phyloP scores from a whole-genome alignment of 2,888 invertebrate species.

The Heterodera filipjevi region DNA sequence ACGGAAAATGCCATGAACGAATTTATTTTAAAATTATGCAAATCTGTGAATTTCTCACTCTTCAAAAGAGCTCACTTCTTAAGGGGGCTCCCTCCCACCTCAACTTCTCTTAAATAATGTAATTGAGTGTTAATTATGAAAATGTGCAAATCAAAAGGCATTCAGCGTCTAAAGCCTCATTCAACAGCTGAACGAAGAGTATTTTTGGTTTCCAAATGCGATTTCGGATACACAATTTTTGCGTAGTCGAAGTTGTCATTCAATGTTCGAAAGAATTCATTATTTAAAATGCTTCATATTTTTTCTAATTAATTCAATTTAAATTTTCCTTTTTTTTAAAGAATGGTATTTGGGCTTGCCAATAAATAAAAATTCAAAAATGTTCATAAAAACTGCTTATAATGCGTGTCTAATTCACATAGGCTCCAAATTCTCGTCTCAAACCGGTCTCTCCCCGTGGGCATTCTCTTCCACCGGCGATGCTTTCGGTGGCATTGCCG shows the following conservation, averaged over 20 bases:
- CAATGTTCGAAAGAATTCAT: background rate
- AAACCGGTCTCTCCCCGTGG: background rate
- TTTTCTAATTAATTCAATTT: background rate
- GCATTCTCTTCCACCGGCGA: slow-evolving; percentile 1
- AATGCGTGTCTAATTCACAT: no score
- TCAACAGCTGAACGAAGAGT: slow-evolving; percentile 61
- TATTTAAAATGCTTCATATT: background rate
- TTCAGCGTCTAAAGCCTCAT: slow-evolving; percentile 57
- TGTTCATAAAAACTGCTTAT: no score
- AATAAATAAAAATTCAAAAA: no score
- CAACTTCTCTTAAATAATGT: no score
- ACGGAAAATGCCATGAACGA: no score
- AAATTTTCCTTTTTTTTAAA: background rate
- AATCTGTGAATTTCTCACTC: no score
- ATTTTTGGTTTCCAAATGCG: slow-evolving; percentile 18
- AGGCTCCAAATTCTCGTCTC: slow-evolving; percentile 1
- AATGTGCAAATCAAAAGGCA: slow-evolving; percentile 64
- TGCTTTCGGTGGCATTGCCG: background rate
- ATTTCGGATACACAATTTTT: background rate
- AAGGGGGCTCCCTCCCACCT: no score
- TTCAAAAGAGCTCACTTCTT: no score
- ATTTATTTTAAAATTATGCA: no score
- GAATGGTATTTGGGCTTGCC: no score
- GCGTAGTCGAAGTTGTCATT: background rate
- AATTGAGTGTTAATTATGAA: slow-evolving; percentile 23